Base-by-base conservation (phyloP, 1,140 invertebrate species). In the Tetraneura akinire region DNA sequence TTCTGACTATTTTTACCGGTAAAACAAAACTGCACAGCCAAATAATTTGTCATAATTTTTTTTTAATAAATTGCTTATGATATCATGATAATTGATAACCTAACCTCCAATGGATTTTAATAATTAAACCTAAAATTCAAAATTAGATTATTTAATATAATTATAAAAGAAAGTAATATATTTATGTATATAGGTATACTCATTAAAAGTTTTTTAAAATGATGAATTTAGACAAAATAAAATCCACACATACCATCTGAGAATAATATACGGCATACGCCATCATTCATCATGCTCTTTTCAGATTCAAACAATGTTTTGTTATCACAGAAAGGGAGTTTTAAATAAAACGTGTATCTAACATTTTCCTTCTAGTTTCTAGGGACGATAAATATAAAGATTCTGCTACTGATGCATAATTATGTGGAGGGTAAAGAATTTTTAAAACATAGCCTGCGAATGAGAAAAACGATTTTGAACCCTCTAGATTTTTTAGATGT, bases 91-190 rank as follows among this genome's bases (percentile, higher is more conserved):
- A 82, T 82, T 76, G 66, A 82, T 13, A n/a, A n/a, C n/a, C n/a
- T n/a, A n/a, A 82, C 82, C 45, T 81, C 82, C 73, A 84, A 84
- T 62, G n/a, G 60, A 55, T 64, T 64, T 64, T 29, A 37, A n/a
- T 64, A 64, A 11, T 14, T 2, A 64, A 29, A 62, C 81, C 82
- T 32, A 29, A 29, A 29, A 62, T 29, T 29, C 26, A 62, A 26
- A 53, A 53, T n/a, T n/a, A n/a, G n/a, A n/a, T n/a, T n/a, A n/a
- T n/a, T n/a, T n/a, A n/a, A n/a, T n/a, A n/a, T n/a, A n/a, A n/a
- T n/a, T n/a, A n/a, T n/a, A n/a, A n/a, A n/a, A n/a, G n/a, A n/a
- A n/a, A n/a, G n/a, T n/a, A n/a, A n/a, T n/a, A n/a, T n/a, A n/a
- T n/a, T n/a, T n/a, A n/a, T n/a, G n/a, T n/a, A n/a, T n/a, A n/a